A percentile compares a stretch with the other conserved stretches of the same genome.
phyloP scores from a whole-genome alignment of 2,888 invertebrate species.

The Maniola hyperantus region DNA sequence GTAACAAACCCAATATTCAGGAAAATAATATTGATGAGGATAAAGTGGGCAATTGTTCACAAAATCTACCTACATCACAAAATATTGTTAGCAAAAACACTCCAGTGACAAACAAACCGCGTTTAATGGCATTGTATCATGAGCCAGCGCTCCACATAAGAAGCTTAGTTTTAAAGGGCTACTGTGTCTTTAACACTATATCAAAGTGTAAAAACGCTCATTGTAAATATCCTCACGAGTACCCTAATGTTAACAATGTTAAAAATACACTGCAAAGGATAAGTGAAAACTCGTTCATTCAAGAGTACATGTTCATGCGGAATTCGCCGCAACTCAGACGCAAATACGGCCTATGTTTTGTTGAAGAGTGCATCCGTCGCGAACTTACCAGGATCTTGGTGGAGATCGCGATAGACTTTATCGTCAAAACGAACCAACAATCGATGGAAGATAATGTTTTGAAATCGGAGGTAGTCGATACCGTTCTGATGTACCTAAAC shows the following conservation, averaged over 20 bases:
- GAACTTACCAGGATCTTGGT: slow-evolving; percentile 53
- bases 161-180: slow-evolving; percentile 50
- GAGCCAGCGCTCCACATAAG: slow-evolving; percentile 35
- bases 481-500: slow-evolving; percentile 57
- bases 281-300: slow-evolving; percentile 50
- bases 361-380: slow-evolving; percentile 54
- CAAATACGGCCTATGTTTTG: slow-evolving; percentile 51
- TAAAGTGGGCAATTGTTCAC: slow-evolving; percentile 10
- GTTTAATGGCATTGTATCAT: slow-evolving; percentile 39
- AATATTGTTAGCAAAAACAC: slow-evolving; percentile 2
- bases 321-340: slow-evolving; percentile 44
- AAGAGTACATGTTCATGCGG: slow-evolving; percentile 56
- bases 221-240: slow-evolving; percentile 54
- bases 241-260: slow-evolving; percentile 39
- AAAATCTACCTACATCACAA: neutral
- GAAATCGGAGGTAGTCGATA: slow-evolving; percentile 51
- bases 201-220: slow-evolving; percentile 49
- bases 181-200: slow-evolving; percentile 59
- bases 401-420: slow-evolving; percentile 60
- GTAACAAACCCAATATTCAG: slow-evolving; percentile 14
- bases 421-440: slow-evolving; percentile 38
- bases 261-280: slow-evolving; percentile 31
- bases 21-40: slow-evolving; percentile 30
- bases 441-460: slow-evolving; percentile 42
- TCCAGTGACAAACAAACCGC: slow-evolving; percentile 22